Percentiles rank a stretch among this genome's conserved stretches.
Evolutionary conservation across 2,113 vertebrate species (phyloP).

Genomic region (Equus przewalskii): DNA sequence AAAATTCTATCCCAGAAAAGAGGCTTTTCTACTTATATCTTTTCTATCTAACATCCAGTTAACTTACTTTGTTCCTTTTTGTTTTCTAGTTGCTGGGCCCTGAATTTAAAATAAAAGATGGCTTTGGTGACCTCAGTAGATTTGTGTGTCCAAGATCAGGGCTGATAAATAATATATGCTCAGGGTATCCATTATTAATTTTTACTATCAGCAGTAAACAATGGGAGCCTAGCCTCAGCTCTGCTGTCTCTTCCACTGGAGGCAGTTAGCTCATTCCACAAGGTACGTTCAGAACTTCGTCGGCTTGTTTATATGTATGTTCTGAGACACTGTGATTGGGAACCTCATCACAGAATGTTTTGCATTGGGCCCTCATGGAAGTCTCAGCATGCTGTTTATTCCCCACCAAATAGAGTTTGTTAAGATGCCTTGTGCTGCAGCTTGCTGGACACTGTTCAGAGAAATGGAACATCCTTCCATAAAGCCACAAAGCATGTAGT

Average conservation of each 20-base stretch:
- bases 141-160: constrained; percentile 48
- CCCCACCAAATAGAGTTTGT: constrained; percentile 59
- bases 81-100: background rate
- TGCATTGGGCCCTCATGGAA: background rate
- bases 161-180: constrained; percentile 62
- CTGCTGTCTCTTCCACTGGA: background rate
- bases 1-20: background rate
- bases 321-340: background rate
- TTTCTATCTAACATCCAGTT: background rate
- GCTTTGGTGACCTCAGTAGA: constrained; percentile 51
- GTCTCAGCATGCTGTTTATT: constrained; percentile 54
- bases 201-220: constrained; percentile 38
- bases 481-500: constrained; percentile 61
- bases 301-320: background rate
- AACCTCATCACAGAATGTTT: constrained; percentile 55
- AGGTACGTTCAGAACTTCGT: background rate
- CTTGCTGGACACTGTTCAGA: constrained; percentile 67
- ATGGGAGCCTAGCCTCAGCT: background rate
- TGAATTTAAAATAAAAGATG: constrained; percentile 69
- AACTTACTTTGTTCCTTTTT: constrained; percentile 49
- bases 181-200: constrained; percentile 73
- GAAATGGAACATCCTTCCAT: constrained; percentile 22
- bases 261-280: background rate
- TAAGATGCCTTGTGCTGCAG: constrained; percentile 45
- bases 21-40: background rate